Evolutionary conservation across 2,797 vertebrate genomes (phyloP).

Genomic region (Salarias fasciatus): DNA sequence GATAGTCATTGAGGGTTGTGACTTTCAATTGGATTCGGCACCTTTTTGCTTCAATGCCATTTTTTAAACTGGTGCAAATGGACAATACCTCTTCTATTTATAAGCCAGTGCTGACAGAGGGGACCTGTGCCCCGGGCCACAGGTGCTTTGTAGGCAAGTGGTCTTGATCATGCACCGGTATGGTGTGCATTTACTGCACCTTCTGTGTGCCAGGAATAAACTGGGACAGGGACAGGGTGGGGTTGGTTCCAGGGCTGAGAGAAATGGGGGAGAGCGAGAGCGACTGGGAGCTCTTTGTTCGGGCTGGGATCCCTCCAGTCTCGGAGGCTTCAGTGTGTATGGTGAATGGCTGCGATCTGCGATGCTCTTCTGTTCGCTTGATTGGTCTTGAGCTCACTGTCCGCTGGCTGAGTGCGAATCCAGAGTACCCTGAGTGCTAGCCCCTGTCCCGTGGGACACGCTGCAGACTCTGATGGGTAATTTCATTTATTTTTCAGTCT

Average conservation of each 20-base stretch:
- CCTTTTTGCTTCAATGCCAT: conserved; percentile 34
- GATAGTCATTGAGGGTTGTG: background rate
- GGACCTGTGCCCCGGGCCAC: conserved; percentile 47
- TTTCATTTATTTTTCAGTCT: conserved; percentile 84
- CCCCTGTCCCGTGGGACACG: conserved; percentile 68
- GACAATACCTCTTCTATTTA: conserved; percentile 65
- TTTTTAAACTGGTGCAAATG: conserved; percentile 51
- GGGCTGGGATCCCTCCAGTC: conserved; percentile 64
- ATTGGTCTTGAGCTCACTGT: conserved; percentile 81
- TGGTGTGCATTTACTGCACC: conserved; percentile 59
- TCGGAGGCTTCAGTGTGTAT: conserved; percentile 47
- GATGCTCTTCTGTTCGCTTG: conserved; percentile 72
- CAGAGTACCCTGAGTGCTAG: conserved; percentile 81
- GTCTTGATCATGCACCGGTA: conserved; percentile 48
- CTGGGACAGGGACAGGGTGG: conserved; percentile 54
- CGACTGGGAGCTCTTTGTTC: conserved; percentile 75
- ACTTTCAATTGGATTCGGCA: conserved; percentile 32
- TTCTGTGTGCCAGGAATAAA: conserved; percentile 61
- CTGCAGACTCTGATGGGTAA: conserved; percentile 81
- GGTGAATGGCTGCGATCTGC: conserved; percentile 68
- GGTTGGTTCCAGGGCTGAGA: conserved; percentile 52
- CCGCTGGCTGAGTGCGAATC: conserved; percentile 78
- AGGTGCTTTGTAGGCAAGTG: conserved; percentile 59
- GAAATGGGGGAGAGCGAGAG: conserved; percentile 36
- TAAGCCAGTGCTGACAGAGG: conserved; percentile 68